Evolutionary conservation across 23 tunicate genomes (phyloP), one percentile per base, ranked within the genome.

Genomic region (Ascidia mentula): DNA sequence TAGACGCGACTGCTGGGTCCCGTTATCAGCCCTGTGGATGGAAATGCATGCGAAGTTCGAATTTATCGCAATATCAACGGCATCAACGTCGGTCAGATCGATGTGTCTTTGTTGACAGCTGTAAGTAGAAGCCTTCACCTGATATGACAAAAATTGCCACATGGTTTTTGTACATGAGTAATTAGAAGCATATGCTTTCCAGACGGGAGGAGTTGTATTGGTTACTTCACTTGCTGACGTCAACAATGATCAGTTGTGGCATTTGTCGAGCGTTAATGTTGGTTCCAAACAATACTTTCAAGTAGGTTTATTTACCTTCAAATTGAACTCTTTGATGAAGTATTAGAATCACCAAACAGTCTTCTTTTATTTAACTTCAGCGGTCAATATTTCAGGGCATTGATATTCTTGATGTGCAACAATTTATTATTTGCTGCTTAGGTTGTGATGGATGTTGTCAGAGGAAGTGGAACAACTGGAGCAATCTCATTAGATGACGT

Each of bases 401-500:
- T 53, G 24, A 28, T 53, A 53, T 26, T 77, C 59, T 37, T 46
- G 13, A 31, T 31, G 0, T 53, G 36, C 42, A 0, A 28, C 0
- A 38, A 28, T 74, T 35, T 37, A 9, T 32, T 17, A n/a, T 6
- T 40, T 38, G 6, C 1, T 38, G 71, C 74, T 8, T 72, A 93
- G 98, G 86, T 81, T 60, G 87, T 93, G 22, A 40, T 93, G 46
- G 98, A 80, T 37, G 38, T 93, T 1, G 69, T 65, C 6, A 79
- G 88, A 12, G 40, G 40, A 20, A 31, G 80, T 39, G 42, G 34
- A 17, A 0, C 76, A 13, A 28, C 69, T 17, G 94, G 93, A 38
- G 53, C 83, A 6, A 93, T 93, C n/a, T 88, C 98, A 13, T 80
- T 93, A 6, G 98, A 93, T 75, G 98, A 93, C 80, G 87, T 93